Base-by-base conservation (phyloP, 2,797 vertebrate genomes). In the Rhodeus uyekii region DNA sequence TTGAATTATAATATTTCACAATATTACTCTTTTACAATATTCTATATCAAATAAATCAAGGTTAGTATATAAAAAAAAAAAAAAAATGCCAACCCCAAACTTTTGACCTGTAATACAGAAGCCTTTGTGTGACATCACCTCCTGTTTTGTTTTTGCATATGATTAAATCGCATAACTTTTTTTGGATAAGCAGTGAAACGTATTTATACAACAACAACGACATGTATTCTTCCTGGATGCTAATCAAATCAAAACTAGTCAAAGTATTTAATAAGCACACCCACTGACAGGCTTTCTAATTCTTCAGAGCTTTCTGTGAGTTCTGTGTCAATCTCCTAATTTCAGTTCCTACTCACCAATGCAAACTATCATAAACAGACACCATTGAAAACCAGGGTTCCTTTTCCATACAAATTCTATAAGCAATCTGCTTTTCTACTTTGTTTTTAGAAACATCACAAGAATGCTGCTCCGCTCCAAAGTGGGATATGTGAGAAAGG, bases 401-500 rank as follows among this genome's bases (percentile, higher is more conserved):
- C 74, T 76, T 83, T 84, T 84, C 84, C 77, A 58, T 24, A 38
- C 60, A 81, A 61, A 61, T 69, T 53, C 76, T 22, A 55, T 16
- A 7, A 13, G 65, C 58, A 53, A 75, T 87, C 85, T 86, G 83
- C 73, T 78, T 86, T 85, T 86, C 50, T 64, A 83, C 81, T 83
- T 83, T 85, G 81, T 83, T 88, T 76, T 73, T 73, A 71, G 83
- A 88, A 88, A 87, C 83, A 87, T 86, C 79, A 84, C 63, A 81
- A 84, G 82, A 84, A 86, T 87, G 85, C 68, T 84, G 69, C 48
- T 44, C 38, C 18, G 22, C 83, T 74, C 38, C 76, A 64, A 53
- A 78, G 67, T 83, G 80, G 63, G 84, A 87, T 68, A 85, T 80
- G 81, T 82, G 87, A 86, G 83, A 86, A 76, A 82, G 44, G 84